phyloP scores from a whole-genome alignment of 2,797 vertebrate species.

The Anguilla anguilla region DNA sequence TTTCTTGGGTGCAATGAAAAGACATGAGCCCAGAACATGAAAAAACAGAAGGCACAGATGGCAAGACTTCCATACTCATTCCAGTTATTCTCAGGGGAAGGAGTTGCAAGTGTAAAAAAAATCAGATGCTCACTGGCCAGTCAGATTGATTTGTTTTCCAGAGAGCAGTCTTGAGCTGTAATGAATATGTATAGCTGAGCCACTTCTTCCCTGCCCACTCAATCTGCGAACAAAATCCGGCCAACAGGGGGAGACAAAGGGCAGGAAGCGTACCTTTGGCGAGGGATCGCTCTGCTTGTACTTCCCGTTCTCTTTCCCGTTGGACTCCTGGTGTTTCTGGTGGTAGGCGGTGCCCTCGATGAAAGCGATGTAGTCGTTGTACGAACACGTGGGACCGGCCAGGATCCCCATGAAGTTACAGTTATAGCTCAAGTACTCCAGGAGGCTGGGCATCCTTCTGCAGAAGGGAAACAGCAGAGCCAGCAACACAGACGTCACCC shows the following conservation, averaged over 20 bases:
- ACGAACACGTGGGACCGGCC: conserved; percentile 94
- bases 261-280: conserved; percentile 77
- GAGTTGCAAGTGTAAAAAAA: background rate
- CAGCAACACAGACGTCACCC: background rate
- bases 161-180: background rate
- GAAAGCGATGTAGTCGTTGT: conserved; percentile 96
- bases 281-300: conserved; percentile 85
- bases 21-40: background rate
- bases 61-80: background rate
- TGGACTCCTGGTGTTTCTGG: conserved; percentile 75
- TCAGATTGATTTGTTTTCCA: background rate
- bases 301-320: conserved; percentile 85
- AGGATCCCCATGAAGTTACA: conserved; percentile 99
- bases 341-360: conserved; percentile 89
- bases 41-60: background rate
- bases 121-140: background rate
- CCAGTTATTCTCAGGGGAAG: background rate
- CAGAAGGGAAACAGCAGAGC: conserved; percentile 46
- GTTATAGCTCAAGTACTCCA: conserved; percentile 98
- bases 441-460: conserved; percentile 93
- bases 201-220: background rate
- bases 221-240: background rate
- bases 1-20: background rate
- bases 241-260: conserved; percentile 40
- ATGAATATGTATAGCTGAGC: background rate